Conservation (phyloP, 2,113 vertebrate genomes). For the Psophia crepitans region DNA sequence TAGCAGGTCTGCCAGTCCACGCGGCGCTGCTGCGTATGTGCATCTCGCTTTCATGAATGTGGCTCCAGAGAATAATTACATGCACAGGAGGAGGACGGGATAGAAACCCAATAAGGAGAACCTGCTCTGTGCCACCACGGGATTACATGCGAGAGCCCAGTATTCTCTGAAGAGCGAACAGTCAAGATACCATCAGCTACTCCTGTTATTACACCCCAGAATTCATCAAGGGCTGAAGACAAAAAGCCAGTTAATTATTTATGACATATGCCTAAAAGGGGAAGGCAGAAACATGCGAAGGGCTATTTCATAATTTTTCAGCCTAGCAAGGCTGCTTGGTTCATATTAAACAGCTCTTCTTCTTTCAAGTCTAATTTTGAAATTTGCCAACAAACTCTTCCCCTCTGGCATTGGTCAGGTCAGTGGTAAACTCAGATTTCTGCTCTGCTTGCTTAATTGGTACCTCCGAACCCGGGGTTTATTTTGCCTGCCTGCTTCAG, state of each 20-base stretch:
- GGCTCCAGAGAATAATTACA: not conserved
- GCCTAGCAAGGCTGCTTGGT: not conserved
- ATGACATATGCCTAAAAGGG: not conserved
- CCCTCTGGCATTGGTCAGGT: not conserved
- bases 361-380: slow-evolving; percentile 18
- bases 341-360: not conserved
- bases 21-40: fast-evolving
- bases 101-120: not conserved
- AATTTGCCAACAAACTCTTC: not conserved
- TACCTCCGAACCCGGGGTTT: not conserved
- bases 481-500: slow-evolving; percentile 14
- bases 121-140: not conserved
- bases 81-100: not conserved
- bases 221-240: slow-evolving; percentile 18
- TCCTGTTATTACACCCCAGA: slow-evolving; percentile 15
- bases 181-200: not conserved
- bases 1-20: not conserved
- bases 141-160: not conserved
- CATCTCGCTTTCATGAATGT: not conserved
- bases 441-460: slow-evolving; percentile 4
- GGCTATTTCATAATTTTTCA: slow-evolving; percentile 13
- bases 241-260: slow-evolving; percentile 21
- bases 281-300: not conserved
- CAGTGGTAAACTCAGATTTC: not conserved
- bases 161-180: not conserved